Base-by-base conservation (phyloP, 1,140 invertebrate genomes). In the Polyergus mexicanus region DNA sequence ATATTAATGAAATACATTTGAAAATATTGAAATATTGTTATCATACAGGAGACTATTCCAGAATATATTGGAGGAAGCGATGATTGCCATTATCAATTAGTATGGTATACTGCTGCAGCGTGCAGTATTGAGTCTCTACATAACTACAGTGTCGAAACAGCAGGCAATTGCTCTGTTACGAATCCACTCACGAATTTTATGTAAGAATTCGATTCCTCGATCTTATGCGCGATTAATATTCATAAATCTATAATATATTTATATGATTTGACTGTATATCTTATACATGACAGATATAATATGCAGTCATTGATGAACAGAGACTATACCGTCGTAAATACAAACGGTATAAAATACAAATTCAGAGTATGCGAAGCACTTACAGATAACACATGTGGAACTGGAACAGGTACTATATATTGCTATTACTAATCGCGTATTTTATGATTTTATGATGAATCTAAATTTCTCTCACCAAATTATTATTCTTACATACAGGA, bases 181-280 rank as follows among this genome's bases (percentile, higher is more conserved):
- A 91, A 94, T 91, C 93, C 94, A 32, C 28, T 92, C 10, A 94
- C 92, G 19, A 92, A 93, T 88, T 86, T 89, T 62, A 69, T 74
- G 90, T 94, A 92, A 86, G 87, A 75, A 68, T 60, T 51, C 4
- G 63, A n/a, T 83, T 58, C 51, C 71, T 71, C 65, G 10, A 86
- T 19, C 41, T 75, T 85, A 13, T 13, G n/a, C 32, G n/a, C 25
- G 11, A 58, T 65, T 22, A 44, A 51, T 25, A n/a, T 7, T 41
- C 11, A 8, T 47, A 25, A 51, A 22, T 54, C 76, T 69, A 32
- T 16, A 76, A 38, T 13, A 51, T 8, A 22, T 71, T 66, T 86
- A 16, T 51, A 51, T 85, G 68, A 65, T 72, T 80, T 77, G 16
- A 44, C 51, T 35, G 65, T 69, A 66, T 72, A 68, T 88, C 62